A percentile compares a stretch with the other conserved stretches of the same genome.
Evolutionary conservation across 2,113 vertebrate species (phyloP).

Genomic region (Erythrocercus mccallii): DNA sequence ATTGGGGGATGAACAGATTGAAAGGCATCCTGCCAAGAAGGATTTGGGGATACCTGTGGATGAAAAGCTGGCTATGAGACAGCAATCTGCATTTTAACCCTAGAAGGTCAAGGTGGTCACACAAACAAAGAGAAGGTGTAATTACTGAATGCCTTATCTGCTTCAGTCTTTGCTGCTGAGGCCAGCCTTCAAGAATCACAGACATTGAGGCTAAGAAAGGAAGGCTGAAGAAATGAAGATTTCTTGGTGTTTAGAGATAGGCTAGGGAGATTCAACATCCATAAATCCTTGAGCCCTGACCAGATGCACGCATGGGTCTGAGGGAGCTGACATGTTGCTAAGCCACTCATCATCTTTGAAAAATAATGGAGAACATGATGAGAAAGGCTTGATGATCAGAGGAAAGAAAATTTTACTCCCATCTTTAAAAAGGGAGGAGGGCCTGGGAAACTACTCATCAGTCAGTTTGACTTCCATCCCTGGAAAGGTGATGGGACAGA

Average conservation of each 20-base stretch:
- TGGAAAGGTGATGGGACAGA: not conserved
- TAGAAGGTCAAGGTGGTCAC: not conserved
- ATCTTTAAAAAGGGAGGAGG: not conserved
- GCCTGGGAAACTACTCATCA: fast-evolving
- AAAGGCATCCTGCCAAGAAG: not conserved
- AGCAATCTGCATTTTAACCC: not conserved
- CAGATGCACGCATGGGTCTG: fast-evolving
- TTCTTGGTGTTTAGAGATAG: not conserved
- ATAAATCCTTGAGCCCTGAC: no score
- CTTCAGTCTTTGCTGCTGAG: not conserved
- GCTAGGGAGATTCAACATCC: not conserved
- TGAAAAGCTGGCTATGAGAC: not conserved
- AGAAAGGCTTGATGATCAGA: not conserved
- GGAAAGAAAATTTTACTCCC: not conserved
- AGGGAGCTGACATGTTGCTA: not conserved
- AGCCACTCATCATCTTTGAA: not conserved
- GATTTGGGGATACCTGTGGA: not conserved
- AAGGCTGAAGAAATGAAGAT: not conserved
- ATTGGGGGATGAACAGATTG: not conserved
- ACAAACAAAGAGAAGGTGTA: not conserved
- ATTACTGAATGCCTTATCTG: not conserved
- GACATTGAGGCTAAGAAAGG: fast-evolving
- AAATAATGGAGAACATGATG: not conserved
- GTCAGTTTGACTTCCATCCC: not conserved
- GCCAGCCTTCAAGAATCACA: fast-evolving